These are phyloP conservation scores for Epinephelus fuscoguttatus DNA, from an alignment of 2,113 vertebrate species.

Conservation along the genomic window DNA sequence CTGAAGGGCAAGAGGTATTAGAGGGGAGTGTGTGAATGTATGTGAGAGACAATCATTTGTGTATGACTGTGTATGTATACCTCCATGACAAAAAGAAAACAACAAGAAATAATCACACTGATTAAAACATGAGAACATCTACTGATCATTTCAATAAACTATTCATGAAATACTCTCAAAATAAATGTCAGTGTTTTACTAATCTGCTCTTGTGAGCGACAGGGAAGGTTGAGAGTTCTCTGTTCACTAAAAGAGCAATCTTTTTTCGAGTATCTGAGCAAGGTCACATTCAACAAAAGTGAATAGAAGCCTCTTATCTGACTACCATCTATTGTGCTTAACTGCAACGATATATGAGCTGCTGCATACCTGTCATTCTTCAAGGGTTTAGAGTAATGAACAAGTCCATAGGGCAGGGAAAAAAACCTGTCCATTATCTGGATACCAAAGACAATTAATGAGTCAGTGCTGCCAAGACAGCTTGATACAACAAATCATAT, in stretches of 20 bases:
- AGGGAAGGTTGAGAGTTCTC: background rate
- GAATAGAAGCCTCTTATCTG: slow-evolving; percentile 55
- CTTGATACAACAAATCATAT: background rate
- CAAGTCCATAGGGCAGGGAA: background rate
- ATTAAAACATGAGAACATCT: background rate
- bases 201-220: background rate
- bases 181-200: background rate
- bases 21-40: slow-evolving; percentile 2
- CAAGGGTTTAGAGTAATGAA: slow-evolving; percentile 60
- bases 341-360: slow-evolving; percentile 40
- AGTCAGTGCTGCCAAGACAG: background rate
- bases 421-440: slow-evolving; percentile 39
- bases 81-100: background rate
- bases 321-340: slow-evolving; percentile 36
- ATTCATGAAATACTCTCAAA: background rate
- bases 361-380: slow-evolving; percentile 73
- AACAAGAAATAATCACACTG: background rate
- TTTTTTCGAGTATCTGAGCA: slow-evolving; percentile 11
- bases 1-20: slow-evolving; percentile 28
- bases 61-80: background rate
- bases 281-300: slow-evolving; percentile 53
- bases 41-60: slow-evolving; percentile 5
- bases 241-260: slow-evolving; percentile 1
- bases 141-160: background rate
- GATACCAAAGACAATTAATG: slow-evolving; percentile 18